Base-by-base conservation (phyloP, 1,140 invertebrate genomes). In the Brachionus asplanchnoidis region DNA sequence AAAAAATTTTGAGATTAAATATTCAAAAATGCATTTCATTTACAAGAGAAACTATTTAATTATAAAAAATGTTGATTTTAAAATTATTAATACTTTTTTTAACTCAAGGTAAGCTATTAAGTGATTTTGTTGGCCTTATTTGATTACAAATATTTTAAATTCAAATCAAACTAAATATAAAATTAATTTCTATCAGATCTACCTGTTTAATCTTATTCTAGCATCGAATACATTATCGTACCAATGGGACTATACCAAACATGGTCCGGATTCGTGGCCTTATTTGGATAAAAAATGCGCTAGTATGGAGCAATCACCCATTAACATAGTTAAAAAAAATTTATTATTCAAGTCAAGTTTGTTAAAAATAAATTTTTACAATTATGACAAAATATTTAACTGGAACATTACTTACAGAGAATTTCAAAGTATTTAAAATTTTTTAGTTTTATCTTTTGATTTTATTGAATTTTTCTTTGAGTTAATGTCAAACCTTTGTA, bases 251-350 rank as follows among this genome's bases (percentile, higher is more conserved):
- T 82, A 82, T 65, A 26, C 11, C 2, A 53, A 82, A 32, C 3
- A 82, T 87, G 87, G 87, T 53, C 87, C 87, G 6, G 82, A 85
- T 9, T 44, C 85, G 5, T 88, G 88, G 88, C 44, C 85, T 14
- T 14, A 68, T 6, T 42, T 82, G 8, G 87, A 85, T 68, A 86
- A 86, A 23, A 56, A 85, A n/a, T 82, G 78, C 44, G 17, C 14
- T 20, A 50, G 78, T 32, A 3, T 28, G 12, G 8, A 23, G 11
- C 78, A 82, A 66, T 82, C 78, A 17, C 78, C 78, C 14, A 82
- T 82, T 20, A 82, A 82, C 60, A 60, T 82, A 11, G 50, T 83
- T 14, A 86, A 85, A 3, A 44, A 53, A 11, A 12, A 84, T n/a
- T 85, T 86, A 1, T 23, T 86, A 4, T 85, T 86, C 36, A 86